Conservation (phyloP, 2,888 invertebrate species). For the Drosophila eohydei region DNA sequence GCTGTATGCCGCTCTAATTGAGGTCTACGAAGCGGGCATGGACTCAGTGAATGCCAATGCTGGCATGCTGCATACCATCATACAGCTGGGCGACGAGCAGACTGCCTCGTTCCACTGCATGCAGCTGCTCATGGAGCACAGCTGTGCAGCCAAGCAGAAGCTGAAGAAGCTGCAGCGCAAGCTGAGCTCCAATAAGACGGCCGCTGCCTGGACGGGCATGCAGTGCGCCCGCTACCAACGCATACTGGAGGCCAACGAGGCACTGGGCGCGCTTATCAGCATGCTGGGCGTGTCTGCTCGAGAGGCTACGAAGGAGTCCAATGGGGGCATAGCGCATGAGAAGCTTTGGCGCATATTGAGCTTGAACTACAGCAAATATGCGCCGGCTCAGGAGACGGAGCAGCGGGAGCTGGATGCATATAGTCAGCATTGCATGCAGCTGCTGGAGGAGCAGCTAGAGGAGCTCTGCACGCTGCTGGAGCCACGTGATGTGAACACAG, state of each 20-base stretch:
- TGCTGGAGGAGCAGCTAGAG: conserved; percentile 86
- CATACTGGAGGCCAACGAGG: conserved; percentile 87
- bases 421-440: conserved; percentile 74
- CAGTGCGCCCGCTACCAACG: conserved; percentile 85
- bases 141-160: conserved; percentile 91
- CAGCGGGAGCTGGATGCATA: conserved; percentile 59
- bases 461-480: conserved; percentile 89
- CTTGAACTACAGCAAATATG: conserved; percentile 78
- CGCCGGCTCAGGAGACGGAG: conserved; percentile 74
- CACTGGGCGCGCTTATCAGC: conserved; percentile 87
- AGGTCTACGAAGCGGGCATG: conserved; percentile 88
- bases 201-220: conserved; percentile 85
- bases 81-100: conserved; percentile 86
- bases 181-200: conserved; percentile 84
- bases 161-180: conserved; percentile 91
- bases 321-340: conserved; percentile 86
- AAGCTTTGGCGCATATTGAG: conserved; percentile 90
- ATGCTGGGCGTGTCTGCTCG: conserved; percentile 87
- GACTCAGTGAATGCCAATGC: conserved; percentile 90
- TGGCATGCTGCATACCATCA: conserved; percentile 86
- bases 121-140: conserved; percentile 90
- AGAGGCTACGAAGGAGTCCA: conserved; percentile 86
- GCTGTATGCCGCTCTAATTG: conserved; percentile 86
- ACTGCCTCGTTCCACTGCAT: conserved; percentile 90
- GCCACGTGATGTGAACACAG: conserved; percentile 86